Evolutionary conservation across 2,888 invertebrate species (phyloP), one percentile per base, ranked within the genome.

Genomic region (Chelonus formosanus): DNA sequence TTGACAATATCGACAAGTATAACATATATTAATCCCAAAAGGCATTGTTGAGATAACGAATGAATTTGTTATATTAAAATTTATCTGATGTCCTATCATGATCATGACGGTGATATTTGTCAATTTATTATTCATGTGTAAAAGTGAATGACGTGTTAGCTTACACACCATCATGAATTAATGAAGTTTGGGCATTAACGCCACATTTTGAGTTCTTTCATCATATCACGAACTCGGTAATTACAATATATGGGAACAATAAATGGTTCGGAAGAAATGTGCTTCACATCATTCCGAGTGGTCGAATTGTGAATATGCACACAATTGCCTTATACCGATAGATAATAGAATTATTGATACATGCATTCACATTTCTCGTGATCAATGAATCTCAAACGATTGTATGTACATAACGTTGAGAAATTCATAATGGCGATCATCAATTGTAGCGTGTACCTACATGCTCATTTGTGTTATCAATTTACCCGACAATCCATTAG

Each of bases 241-340:
- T 68, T 47, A 54, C 60, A 50, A 53, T 35, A 53, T 58, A 61
- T 40, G 36, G 54, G 20, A 10, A 67, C 63, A 61, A 65, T 60
- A 75, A 75, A 75, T 75, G 75, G 72, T 52, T 63, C 62, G 70
- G 73, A 75, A 75, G 73, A 71, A 73, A 73, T 64, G 55, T 48
- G 40, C 63, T 60, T 66, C 67, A 65, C 68, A 71, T 71, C 71
- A 67, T 63, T 70, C 59, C 68, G 67, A 75, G 72, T 66, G 63
- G 67, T 60, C 65, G 57, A 63, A 31, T 61, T 50, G 48, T n/a
- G 57, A 63, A 20, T 34, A 58, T 59, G 40, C 59, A 54, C 57
- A 61, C 70, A 69, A 72, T 67, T 65, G 55, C 32, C 55, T 50
- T 35, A 45, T 63, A 40, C 32, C 36, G 55, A 54, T 50, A 63